phyloP scores from a whole-genome alignment of 2,888 invertebrate species.

The Mechanitis messenoides region DNA sequence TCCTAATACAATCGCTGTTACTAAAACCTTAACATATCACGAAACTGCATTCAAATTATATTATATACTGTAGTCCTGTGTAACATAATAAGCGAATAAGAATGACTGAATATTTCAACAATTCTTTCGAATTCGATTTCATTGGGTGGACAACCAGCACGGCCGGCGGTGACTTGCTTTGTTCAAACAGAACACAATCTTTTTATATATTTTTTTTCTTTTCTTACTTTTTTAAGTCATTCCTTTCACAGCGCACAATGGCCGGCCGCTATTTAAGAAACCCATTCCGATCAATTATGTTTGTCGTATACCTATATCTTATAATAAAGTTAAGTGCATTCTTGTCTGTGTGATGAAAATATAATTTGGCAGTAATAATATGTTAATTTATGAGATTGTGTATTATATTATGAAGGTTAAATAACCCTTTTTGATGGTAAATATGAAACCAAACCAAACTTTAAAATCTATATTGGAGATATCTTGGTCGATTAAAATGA shows the following conservation, averaged over 20 bases:
- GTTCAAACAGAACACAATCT: constrained; percentile 73
- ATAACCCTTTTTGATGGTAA: background rate
- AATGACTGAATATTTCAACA: constrained; percentile 25
- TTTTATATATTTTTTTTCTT: constrained; percentile 51
- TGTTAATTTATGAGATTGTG: too few relatives aligned
- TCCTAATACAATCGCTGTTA: too few relatives aligned
- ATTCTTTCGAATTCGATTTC: constrained; percentile 29
- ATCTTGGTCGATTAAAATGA: too few relatives aligned
- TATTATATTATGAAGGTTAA: background rate
- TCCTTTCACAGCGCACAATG: constrained; percentile 62
- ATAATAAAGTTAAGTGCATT: constrained; percentile 12
- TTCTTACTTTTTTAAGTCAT: constrained; percentile 61
- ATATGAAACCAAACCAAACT: background rate
- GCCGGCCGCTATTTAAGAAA: constrained; percentile 67
- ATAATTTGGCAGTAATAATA: constrained; percentile 11
- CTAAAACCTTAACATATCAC: too few relatives aligned
- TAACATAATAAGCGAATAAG: constrained; percentile 2
- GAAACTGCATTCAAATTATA: background rate
- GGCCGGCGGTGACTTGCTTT: constrained; percentile 72
- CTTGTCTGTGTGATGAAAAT: constrained; percentile 10
- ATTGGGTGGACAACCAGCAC: constrained; percentile 45
- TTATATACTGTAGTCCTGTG: background rate
- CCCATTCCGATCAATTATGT: constrained; percentile 59
- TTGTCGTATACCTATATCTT: constrained; percentile 38
- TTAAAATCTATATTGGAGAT: too few relatives aligned